Evolutionary conservation across 2,113 vertebrate genomes (phyloP).

Genomic region (Petromus typicus): DNA sequence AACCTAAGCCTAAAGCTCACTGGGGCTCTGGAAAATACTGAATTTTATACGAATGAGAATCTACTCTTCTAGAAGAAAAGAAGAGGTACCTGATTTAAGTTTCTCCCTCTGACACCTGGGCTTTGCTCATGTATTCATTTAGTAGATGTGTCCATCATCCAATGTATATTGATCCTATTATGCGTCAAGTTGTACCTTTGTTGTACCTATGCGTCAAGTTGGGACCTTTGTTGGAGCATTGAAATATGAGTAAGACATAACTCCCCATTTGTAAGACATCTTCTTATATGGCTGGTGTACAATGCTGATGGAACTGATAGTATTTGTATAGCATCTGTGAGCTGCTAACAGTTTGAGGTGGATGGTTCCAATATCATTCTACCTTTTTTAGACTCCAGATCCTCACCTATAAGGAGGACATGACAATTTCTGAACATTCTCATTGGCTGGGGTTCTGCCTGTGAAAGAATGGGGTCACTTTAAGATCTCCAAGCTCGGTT

Average conservation of each 20-base stretch:
- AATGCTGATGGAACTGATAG: neutral
- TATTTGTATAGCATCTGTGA: neutral
- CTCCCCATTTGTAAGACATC: neutral
- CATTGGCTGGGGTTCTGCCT: fast-evolving
- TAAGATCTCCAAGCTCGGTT: fast-evolving
- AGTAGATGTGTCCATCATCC: neutral
- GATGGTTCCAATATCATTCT: neutral
- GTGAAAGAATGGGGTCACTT: neutral
- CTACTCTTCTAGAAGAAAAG: neutral
- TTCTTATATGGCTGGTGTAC: neutral
- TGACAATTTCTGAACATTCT: neutral
- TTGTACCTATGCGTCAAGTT: too few relatives aligned
- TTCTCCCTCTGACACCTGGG: neutral
- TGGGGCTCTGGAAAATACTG: neutral
- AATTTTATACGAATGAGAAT: neutral
- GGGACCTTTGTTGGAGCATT: neutral
- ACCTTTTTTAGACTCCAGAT: neutral
- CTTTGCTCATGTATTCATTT: neutral
- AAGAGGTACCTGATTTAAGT: neutral
- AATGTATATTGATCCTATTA: neutral
- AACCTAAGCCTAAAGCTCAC: neutral
- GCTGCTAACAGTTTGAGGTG: neutral
- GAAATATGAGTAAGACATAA: too few relatives aligned
- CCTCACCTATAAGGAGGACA: neutral
- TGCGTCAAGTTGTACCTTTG: neutral